These are phyloP conservation scores for Pocillopora grandis DNA, from an alignment of 92 coral and sea anemone genomes.

Conservation along the genomic window DNA sequence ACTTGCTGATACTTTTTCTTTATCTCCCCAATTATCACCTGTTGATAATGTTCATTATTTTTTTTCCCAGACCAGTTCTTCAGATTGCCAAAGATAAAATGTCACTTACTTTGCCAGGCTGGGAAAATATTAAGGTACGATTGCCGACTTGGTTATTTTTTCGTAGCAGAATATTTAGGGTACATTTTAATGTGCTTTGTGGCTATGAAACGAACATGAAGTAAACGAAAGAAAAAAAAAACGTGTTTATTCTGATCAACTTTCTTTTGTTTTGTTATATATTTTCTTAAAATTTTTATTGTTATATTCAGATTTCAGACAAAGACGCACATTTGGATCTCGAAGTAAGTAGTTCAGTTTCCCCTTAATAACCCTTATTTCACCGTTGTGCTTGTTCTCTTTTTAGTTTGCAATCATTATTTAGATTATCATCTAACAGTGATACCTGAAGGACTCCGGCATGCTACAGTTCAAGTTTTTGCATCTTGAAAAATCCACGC, in stretches of 20 bases:
- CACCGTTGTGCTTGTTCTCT: too few species aligned
- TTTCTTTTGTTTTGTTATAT: not conserved
- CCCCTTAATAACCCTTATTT: too few species aligned
- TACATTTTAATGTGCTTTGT: too few species aligned
- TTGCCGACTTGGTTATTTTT: not conserved
- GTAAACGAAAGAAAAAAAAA: too few species aligned
- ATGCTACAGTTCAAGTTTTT: too few species aligned
- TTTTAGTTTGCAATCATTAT: too few species aligned
- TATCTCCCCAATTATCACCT: not conserved
- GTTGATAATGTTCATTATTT: not conserved
- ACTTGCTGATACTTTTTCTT: too few species aligned
- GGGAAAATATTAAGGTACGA: slow-evolving; percentile 74
- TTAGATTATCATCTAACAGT: too few species aligned
- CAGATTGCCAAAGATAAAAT: slow-evolving; percentile 73
- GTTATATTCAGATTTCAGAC: slow-evolving; percentile 1
- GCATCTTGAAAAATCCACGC: too few species aligned
- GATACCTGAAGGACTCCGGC: too few species aligned
- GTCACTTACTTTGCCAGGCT: slow-evolving; percentile 81
- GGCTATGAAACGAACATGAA: too few species aligned
- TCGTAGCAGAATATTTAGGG: too few species aligned
- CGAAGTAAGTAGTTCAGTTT: slow-evolving; percentile 7
- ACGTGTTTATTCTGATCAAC: not conserved
- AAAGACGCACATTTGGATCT: slow-evolving; percentile 25
- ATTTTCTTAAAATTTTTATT: not conserved
- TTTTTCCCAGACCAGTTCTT: slow-evolving; percentile 59